phyloP scores from a whole-genome alignment of 1,140 invertebrate genomes.

The Hydropsyche tenuis region DNA sequence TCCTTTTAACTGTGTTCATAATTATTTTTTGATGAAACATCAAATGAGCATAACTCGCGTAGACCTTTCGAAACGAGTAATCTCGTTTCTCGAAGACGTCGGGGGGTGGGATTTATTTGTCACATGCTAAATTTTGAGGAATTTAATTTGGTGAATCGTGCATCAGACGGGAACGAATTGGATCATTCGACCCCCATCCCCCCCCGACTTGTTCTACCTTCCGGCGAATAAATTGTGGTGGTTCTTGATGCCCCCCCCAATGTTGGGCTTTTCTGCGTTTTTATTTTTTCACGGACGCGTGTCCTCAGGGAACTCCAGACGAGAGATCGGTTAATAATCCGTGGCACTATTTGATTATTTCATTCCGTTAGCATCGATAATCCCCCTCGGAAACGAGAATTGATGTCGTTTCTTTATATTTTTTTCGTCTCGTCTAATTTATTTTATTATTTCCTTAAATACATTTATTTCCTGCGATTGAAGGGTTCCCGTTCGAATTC shows the following conservation, averaged over 20 bases:
- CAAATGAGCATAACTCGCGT: background rate
- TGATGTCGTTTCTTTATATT: background rate
- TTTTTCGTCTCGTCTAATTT: background rate
- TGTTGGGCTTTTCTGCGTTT: too few relatives aligned
- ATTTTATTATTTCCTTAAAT: conserved; percentile 18
- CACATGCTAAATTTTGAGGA: conserved; percentile 26
- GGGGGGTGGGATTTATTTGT: conserved; percentile 13
- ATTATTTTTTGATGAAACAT: conserved; percentile 24
- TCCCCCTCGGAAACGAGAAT: too few relatives aligned
- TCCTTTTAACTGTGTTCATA: background rate
- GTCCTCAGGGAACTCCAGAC: background rate
- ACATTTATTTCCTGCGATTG: background rate
- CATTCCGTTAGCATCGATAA: background rate
- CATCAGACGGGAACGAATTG: conserved; percentile 23
- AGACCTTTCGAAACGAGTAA: background rate
- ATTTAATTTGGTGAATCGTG: conserved; percentile 30
- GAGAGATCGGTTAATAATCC: conserved; percentile 8
- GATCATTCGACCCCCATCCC: background rate
- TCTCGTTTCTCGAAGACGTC: background rate
- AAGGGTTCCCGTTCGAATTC: background rate
- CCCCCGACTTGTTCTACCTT: background rate
- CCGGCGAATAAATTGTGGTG: background rate
- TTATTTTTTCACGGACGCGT: background rate
- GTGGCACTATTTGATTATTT: conserved; percentile 24
- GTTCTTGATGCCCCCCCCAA: background rate